A percentile compares a stretch with the other conserved stretches of the same genome.
phyloP scores from a whole-genome alignment of 2,888 invertebrate genomes.

The Ophion ventricosus region DNA sequence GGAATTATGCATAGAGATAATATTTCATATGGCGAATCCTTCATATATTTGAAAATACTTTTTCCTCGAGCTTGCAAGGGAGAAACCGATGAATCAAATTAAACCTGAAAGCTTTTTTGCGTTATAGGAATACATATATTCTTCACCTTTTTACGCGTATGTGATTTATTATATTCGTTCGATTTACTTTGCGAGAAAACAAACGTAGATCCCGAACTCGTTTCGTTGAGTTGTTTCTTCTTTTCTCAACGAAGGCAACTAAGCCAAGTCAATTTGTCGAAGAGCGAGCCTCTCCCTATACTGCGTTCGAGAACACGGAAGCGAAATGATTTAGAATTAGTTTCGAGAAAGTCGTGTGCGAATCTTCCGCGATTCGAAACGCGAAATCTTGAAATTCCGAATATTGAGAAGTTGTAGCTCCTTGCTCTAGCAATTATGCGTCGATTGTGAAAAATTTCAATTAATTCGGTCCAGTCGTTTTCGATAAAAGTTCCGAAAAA shows the following conservation, averaged over 20 bases:
- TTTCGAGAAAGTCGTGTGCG: neutral
- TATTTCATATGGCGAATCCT: no score
- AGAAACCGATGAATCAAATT: constrained; percentile 27
- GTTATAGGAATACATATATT: constrained; percentile 1
- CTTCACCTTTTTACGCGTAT: constrained; percentile 1
- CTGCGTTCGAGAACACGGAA: neutral
- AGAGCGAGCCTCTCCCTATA: neutral
- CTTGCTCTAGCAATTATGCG: no score
- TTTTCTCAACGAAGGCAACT: neutral
- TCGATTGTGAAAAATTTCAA: no score
- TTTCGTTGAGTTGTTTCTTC: neutral
- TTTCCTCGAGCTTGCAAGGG: neutral
- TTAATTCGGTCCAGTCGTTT: no score
- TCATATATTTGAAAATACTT: constrained; percentile 6
- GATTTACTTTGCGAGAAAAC: neutral
- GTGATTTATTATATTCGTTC: constrained; percentile 20
- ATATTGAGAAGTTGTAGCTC: no score
- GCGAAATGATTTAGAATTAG: neutral
- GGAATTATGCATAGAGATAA: no score
- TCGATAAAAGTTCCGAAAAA: no score
- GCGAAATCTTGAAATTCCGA: no score
- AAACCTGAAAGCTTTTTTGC: neutral
- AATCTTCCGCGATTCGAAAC: neutral
- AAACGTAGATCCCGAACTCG: constrained; percentile 8
- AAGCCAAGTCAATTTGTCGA: constrained; percentile 22